Evolutionary conservation across 2,888 invertebrate genomes (phyloP).

Genomic region (Zhuqinia jingwanae): DNA sequence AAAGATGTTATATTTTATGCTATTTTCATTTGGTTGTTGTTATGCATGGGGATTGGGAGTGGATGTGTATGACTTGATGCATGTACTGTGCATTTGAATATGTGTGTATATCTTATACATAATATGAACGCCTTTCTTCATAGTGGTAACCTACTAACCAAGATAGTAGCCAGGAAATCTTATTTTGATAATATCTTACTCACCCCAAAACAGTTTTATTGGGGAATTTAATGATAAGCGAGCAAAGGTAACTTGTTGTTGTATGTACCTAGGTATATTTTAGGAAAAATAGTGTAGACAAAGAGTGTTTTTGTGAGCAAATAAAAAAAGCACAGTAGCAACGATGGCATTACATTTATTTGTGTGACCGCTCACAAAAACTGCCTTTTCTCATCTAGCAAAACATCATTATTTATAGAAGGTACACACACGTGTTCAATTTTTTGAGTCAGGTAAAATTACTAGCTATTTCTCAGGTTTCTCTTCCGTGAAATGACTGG

Average conservation of each 20-base stretch:
- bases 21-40: neutral
- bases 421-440: neutral
- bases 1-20: too few species aligned
- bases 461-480: neutral
- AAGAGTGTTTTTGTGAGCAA: neutral
- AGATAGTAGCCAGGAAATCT: constrained; percentile 70
- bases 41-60: neutral
- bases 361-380: neutral
- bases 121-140: neutral
- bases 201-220: constrained; percentile 33
- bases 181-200: constrained; percentile 57
- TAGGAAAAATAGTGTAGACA: neutral
- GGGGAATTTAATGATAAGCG: neutral
- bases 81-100: constrained; percentile 35
- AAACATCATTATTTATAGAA: neutral
- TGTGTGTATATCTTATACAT: neutral
- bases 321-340: neutral
- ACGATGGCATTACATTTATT: neutral
- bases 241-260: neutral
- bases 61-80: neutral
- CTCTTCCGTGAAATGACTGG: constrained; percentile 16
- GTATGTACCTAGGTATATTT: neutral
- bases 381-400: neutral
- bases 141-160: constrained; percentile 76
- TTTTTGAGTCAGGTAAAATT: neutral